phyloP scores from a whole-genome alignment of 1,140 invertebrate genomes.

The Drosophila sucinea region DNA sequence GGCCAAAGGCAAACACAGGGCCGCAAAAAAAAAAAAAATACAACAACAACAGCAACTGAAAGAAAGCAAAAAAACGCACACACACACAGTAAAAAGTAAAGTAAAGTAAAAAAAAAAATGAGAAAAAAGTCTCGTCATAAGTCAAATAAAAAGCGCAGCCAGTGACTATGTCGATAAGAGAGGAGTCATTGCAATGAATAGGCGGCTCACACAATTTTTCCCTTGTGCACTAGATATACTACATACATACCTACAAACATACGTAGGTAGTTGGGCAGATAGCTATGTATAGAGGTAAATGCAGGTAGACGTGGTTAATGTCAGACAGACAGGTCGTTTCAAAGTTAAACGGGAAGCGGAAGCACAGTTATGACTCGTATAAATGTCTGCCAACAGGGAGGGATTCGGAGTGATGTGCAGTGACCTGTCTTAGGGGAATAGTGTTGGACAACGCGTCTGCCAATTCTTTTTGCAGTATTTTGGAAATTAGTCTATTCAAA shows the following conservation, averaged over 20 bases:
- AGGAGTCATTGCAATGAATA: constrained; percentile 69
- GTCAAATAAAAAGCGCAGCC: constrained; percentile 78
- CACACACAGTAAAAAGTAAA: constrained; percentile 8
- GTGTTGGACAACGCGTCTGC: too few relatives aligned
- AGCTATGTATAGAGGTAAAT: not conserved
- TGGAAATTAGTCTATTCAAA: too few relatives aligned
- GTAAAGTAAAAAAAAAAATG: constrained; percentile 16
- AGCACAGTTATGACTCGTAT: constrained; percentile 19
- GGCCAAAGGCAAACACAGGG: constrained; percentile 45
- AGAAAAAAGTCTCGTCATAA: constrained; percentile 69
- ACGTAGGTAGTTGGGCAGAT: constrained; percentile 35
- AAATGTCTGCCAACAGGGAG: not conserved
- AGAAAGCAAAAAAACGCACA: constrained; percentile 12
- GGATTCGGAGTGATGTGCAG: not conserved
- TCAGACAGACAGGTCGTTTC: constrained; percentile 13
- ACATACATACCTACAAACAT: not conserved
- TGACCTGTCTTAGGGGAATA: too few relatives aligned
- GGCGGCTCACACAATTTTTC: constrained; percentile 68
- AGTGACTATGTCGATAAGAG: constrained; percentile 55
- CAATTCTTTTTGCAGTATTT: too few relatives aligned
- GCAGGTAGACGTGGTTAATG: constrained; percentile 7
- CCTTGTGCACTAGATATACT: constrained; percentile 11
- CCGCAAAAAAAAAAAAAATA: constrained; percentile 15
- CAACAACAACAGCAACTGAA: too few relatives aligned
- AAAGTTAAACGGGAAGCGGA: constrained; percentile 15